Evolutionary conservation across 2,797 vertebrate species (phyloP), one percentile per base, ranked within the genome.

Genomic region (Lepus townsendii): DNA sequence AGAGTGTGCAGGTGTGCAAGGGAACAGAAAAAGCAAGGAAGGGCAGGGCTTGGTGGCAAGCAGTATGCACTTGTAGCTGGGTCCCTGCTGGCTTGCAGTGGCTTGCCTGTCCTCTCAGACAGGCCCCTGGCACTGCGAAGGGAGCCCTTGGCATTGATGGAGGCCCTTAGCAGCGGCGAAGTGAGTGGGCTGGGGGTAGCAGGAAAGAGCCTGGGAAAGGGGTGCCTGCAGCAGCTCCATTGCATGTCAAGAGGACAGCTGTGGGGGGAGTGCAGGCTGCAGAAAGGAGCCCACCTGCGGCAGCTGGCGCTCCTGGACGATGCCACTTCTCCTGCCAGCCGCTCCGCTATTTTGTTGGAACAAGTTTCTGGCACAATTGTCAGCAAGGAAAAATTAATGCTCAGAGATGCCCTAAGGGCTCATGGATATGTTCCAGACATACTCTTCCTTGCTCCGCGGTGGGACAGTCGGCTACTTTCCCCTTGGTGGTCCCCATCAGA

Each of bases 261-360:
- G 0, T 2, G 19, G n/a, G 3, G 30, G 60, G 32, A 62, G 66
- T 20, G 14, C 0, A 16, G 35, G 0, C n/a, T 9, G 13, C 71
- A 20, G 13, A 76, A 62, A 77, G 52, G 16, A 2, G 26, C 13
- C 13, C 16, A 5, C 38, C 7, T 0, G 0, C 0, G 3, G 42
- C 27, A n/a, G 78, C 79, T 32, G 66, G 20, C 52, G 0, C 54
- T 78, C 13, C 65, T 3, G 26, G 35, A n/a, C 5, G 38, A 8
- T 0, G 8, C 47, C 35, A 13, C 3, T n/a, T 63, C 73, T 69
- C 13, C 47, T 72, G 66, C 62, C 17, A 66, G 35, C 54, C 57
- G 7, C 52, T 63, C 30, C 0, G 1, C 30, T 50, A 7, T 20
- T 85, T 60, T 65, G n/a, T 30, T 7, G 32, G 77, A 82, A 89